Percentiles rank a stretch among this genome's conserved stretches.
phyloP scores from a whole-genome alignment of 2,797 vertebrate species.

The Ammospiza maritima region DNA sequence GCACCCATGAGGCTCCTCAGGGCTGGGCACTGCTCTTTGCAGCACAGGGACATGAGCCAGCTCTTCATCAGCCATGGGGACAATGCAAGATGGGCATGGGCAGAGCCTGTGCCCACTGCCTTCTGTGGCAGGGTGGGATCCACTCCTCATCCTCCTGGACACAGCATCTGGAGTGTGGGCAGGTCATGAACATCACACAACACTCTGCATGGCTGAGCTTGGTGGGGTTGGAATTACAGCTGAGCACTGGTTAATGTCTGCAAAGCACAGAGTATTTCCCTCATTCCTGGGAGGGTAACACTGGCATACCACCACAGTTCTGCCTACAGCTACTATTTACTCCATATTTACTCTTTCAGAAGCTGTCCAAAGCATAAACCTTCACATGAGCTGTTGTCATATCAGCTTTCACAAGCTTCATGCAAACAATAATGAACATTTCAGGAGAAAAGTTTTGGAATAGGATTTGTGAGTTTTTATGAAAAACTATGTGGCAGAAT shows the following conservation, averaged over 20 bases:
- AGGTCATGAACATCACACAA: rapidly evolving
- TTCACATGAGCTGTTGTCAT: background rate
- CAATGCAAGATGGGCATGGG: rapidly evolving
- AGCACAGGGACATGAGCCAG: rapidly evolving
- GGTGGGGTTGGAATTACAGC: rapidly evolving
- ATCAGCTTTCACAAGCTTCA: background rate
- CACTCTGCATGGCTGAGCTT: rapidly evolving
- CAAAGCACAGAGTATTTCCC: background rate
- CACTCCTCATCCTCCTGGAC: background rate
- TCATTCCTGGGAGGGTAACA: background rate
- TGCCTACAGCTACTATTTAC: background rate
- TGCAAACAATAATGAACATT: background rate
- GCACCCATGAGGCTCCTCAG: rapidly evolving
- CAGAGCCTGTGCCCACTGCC: background rate
- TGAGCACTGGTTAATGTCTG: background rate
- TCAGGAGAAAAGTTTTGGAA: background rate
- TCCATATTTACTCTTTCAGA: background rate
- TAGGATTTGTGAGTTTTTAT: background rate
- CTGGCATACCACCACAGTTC: background rate
- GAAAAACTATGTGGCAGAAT: background rate
- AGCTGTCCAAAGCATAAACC: background rate
- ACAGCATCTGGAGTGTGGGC: rapidly evolving
- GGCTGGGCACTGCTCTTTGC: background rate
- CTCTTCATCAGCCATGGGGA: rapidly evolving
- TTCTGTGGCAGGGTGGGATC: background rate